These are phyloP conservation scores for Tetrax tetrax DNA, from an alignment of 2,113 vertebrate species.

Conservation along the genomic window DNA sequence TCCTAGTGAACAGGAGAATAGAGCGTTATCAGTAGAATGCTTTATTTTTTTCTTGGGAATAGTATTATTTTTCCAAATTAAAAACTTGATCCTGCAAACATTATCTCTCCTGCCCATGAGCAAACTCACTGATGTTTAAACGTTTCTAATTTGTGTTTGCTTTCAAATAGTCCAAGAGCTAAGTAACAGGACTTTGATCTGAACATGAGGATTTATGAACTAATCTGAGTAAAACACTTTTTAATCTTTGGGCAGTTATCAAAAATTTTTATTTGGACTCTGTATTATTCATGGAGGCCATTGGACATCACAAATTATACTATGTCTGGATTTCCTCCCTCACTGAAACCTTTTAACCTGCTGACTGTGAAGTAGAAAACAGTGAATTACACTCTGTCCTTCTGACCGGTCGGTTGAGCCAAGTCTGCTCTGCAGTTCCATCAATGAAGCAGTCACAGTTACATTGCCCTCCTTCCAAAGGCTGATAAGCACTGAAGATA, in stretches of 20 bases:
- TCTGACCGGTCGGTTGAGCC: slow-evolving; percentile 13
- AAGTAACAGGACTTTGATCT: neutral
- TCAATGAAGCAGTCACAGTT: neutral
- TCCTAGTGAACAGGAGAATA: neutral
- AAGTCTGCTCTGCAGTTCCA: neutral
- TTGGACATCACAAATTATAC: neutral
- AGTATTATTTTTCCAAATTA: slow-evolving; percentile 18
- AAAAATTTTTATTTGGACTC: neutral
- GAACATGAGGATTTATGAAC: neutral
- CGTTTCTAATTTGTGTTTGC: neutral
- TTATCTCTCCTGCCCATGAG: neutral
- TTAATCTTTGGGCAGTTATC: neutral
- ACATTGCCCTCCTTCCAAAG: neutral
- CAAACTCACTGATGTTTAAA: neutral
- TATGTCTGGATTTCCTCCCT: neutral
- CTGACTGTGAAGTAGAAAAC: neutral
- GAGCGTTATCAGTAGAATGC: neutral
- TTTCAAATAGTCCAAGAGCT: neutral
- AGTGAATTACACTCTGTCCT: neutral
- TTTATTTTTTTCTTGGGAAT: neutral
- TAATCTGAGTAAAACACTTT: neutral
- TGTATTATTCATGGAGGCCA: neutral
- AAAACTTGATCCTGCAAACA: neutral
- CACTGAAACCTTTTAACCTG: neutral
- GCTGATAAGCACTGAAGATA: neutral